Evolutionary conservation across 2,113 vertebrate species (phyloP).

Genomic region (Sceloporus tristichus): DNA sequence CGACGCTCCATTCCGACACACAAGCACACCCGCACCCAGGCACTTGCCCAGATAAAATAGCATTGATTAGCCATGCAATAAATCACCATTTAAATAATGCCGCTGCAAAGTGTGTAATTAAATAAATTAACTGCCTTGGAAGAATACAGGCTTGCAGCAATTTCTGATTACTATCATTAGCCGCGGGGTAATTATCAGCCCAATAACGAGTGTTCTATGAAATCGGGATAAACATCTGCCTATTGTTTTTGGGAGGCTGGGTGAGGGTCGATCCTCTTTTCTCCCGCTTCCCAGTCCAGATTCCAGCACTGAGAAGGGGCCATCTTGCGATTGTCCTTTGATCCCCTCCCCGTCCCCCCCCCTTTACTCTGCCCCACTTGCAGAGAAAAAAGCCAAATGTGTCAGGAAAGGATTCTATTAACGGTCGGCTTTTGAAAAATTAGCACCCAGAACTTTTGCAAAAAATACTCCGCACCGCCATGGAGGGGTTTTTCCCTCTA

Average conservation of each 20-base stretch:
- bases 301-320: constrained; percentile 32
- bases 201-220: constrained; percentile 34
- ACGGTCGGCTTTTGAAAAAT: neutral
- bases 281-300: constrained; percentile 10
- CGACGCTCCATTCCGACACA: constrained; percentile 32
- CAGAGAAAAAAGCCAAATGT: neutral
- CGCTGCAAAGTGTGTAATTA: constrained; percentile 88
- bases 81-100: constrained; percentile 79
- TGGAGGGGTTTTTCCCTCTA: neutral
- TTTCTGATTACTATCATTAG: constrained; percentile 92
- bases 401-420: neutral
- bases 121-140: constrained; percentile 87
- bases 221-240: constrained; percentile 68
- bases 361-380: neutral
- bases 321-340: neutral
- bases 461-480: no score
- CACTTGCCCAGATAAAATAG: constrained; percentile 63
- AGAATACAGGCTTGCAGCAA: constrained; percentile 87
- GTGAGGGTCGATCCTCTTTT: neutral
- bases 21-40: neutral
- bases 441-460: neutral
- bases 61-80: constrained; percentile 77
- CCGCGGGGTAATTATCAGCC: constrained; percentile 57
- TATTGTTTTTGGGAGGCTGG: constrained; percentile 39
- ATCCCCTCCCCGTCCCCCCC: neutral